These are phyloP conservation scores for Myathropa florea DNA, from an alignment of 2,888 invertebrate species.

Conservation along the genomic window DNA sequence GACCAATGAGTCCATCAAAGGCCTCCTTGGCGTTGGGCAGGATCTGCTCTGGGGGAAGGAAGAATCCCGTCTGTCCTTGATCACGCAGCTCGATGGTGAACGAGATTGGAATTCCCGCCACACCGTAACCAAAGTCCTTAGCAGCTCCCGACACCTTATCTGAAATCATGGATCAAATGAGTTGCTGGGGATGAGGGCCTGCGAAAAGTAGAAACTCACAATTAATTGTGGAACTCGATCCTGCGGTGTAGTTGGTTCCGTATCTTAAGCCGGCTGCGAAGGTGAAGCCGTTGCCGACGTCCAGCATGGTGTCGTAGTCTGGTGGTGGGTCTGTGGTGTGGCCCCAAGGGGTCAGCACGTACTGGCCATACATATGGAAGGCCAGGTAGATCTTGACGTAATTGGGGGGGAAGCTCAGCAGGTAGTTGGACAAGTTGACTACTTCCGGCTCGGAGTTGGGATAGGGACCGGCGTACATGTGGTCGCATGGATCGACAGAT, in stretches of 20 bases:
- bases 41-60: constrained; percentile 85
- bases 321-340: constrained; percentile 79
- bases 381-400: constrained; percentile 81
- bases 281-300: constrained; percentile 81
- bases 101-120: constrained; percentile 81
- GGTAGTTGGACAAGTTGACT: constrained; percentile 80
- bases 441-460: constrained; percentile 83
- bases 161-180: constrained; percentile 75
- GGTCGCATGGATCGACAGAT: constrained; percentile 78
- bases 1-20: constrained; percentile 80
- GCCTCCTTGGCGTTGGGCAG: constrained; percentile 84
- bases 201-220: constrained; percentile 78
- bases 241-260: constrained; percentile 81
- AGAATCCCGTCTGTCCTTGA: constrained; percentile 85
- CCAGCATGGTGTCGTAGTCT: constrained; percentile 80
- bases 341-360: constrained; percentile 83
- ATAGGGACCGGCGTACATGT: constrained; percentile 81
- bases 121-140: constrained; percentile 81
- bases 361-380: constrained; percentile 85
- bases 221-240: constrained; percentile 82
- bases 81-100: constrained; percentile 84
- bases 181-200: not conserved
- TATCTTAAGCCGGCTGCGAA: constrained; percentile 81
- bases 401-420: constrained; percentile 80
- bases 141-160: constrained; percentile 75